Conservation (phyloP, 2,888 invertebrate genomes). For the Rutpela maculata region DNA sequence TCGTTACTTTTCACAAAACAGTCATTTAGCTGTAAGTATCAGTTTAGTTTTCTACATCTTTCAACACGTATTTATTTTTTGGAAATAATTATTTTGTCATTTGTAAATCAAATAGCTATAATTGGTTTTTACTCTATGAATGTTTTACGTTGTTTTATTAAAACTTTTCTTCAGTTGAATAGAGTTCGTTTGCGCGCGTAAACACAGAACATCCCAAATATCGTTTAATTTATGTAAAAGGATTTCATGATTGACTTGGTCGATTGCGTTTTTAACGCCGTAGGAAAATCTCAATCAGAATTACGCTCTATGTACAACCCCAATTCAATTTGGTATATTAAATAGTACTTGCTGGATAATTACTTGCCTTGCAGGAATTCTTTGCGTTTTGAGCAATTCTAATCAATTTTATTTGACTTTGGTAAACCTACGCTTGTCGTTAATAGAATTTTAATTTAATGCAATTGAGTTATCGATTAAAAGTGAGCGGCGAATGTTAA, state of each 20-base stretch:
- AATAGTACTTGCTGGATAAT: conserved; percentile 14
- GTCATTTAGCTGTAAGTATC: conserved; percentile 25
- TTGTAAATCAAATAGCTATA: neutral
- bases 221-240: conserved; percentile 26
- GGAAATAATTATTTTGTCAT: neutral
- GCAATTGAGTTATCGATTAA: no score
- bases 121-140: neutral
- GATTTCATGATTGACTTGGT: conserved; percentile 30
- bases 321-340: conserved; percentile 18
- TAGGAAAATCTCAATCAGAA: conserved; percentile 10
- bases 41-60: conserved; percentile 15
- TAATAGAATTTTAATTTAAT: conserved; percentile 1
- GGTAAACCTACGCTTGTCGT: neutral
- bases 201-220: neutral
- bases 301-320: conserved; percentile 11
- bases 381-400: conserved; percentile 9
- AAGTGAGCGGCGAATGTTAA: no score
- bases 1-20: conserved; percentile 24
- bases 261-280: conserved; percentile 24
- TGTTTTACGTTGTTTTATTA: neutral
- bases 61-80: neutral
- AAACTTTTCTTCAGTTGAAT: neutral
- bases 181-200: neutral
- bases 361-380: conserved; percentile 27
- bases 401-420: conserved; percentile 20